Conservation (phyloP, 1,140 invertebrate species). For the Euglossa dilemma region DNA sequence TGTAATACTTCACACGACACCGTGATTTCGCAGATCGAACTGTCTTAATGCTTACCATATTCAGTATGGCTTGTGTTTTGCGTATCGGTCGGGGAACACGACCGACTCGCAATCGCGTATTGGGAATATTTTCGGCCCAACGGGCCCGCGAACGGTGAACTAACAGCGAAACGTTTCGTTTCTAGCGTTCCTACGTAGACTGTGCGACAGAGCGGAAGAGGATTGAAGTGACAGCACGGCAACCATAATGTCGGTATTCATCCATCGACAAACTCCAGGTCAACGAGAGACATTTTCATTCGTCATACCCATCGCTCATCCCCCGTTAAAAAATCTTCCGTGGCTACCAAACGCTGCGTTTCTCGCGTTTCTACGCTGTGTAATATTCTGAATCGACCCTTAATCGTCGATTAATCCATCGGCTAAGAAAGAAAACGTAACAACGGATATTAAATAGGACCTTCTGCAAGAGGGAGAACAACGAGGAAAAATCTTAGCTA, state of each 20-base stretch:
- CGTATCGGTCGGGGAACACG: no score
- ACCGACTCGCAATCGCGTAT: no score
- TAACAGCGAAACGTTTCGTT: conserved; percentile 57
- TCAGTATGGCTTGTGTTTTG: not conserved
- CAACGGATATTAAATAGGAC: conserved; percentile 8
- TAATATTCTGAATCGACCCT: not conserved
- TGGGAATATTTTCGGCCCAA: no score
- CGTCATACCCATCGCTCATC: conserved; percentile 60
- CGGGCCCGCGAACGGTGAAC: not conserved
- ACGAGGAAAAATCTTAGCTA: not conserved
- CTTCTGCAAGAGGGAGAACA: not conserved
- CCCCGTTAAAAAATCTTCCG: conserved; percentile 31
- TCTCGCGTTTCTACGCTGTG: conserved; percentile 23
- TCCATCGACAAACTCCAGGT: conserved; percentile 42
- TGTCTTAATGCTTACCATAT: conserved; percentile 4
- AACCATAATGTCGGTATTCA: conserved; percentile 46
- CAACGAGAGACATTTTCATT: conserved; percentile 62
- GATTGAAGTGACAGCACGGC: conserved; percentile 56
- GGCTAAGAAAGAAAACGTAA: not conserved
- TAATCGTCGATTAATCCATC: no score
- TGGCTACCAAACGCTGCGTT: not conserved
- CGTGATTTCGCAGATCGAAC: not conserved
- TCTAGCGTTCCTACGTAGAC: conserved; percentile 88
- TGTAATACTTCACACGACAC: not conserved
- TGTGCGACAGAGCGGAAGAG: conserved; percentile 84